phyloP scores from a whole-genome alignment of 2,113 vertebrate species.

The Crotalus tigris region DNA sequence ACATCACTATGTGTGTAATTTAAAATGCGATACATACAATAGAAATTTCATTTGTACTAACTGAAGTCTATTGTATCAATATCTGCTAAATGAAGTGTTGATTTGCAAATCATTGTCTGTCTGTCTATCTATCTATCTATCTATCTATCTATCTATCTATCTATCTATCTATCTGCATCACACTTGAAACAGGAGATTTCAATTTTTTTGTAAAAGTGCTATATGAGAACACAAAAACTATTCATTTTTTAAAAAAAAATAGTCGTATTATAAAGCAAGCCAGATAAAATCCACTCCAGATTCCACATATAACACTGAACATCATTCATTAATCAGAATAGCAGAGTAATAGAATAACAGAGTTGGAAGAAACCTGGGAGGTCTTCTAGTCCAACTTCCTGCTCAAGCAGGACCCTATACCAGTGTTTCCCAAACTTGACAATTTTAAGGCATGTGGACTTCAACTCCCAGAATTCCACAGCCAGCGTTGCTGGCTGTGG shows the following conservation, averaged over 20 bases:
- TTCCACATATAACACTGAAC: not conserved
- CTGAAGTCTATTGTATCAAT: not conserved
- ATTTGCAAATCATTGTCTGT: not conserved
- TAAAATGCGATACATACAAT: not conserved
- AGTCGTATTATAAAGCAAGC: not conserved
- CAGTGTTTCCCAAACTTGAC: not conserved
- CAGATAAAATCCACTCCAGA: not conserved
- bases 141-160: not conserved
- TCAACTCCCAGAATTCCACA: too few species aligned
- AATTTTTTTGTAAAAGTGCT: not conserved
- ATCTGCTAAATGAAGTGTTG: not conserved
- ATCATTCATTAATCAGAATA: not conserved
- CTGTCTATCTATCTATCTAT: not conserved
- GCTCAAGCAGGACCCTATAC: not conserved
- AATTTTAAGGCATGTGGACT: too few species aligned
- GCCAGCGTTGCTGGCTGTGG: too few species aligned
- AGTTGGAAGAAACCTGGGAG: not conserved
- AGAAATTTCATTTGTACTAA: not conserved
- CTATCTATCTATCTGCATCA: not conserved
- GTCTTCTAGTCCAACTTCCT: not conserved
- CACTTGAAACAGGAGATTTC: not conserved
- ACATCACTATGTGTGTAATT: not conserved
- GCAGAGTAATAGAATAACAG: not conserved
- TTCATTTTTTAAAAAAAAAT: fast-evolving
- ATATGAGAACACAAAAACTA: not conserved